Base-by-base conservation (phyloP, 2,113 vertebrate genomes). In the Gobio gobio region DNA sequence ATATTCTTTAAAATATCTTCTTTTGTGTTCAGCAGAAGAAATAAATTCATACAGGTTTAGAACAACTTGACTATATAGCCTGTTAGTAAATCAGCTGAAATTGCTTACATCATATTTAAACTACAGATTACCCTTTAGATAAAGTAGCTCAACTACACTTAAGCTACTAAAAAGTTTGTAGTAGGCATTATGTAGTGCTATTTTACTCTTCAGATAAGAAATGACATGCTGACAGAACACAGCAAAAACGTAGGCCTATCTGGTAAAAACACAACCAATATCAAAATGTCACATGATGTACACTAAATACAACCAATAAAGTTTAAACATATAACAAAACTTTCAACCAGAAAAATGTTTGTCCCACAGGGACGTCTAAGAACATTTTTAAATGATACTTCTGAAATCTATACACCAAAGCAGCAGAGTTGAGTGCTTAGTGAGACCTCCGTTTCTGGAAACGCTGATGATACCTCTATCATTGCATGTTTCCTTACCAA, bases 401-500 rank as follows among this genome's bases (percentile, higher is more conserved):
- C 7, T 66, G 40, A 72, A 45, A 66, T 73, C 29, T 36, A 20
- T 43, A 40, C 40, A 40, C 40, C 40, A 40, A 40, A 40, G 40
- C 40, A 40, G 36, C 36, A 40, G 36, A 40, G 40, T 79, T 61
- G 26, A 75, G 24, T 49, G n/a, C n/a, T 51, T 26, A 61, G 54
- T 3, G 12, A 59, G 33, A 14, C 54, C 29, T 56, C 49, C 2
- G 8, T 59, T 58, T 58, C 33, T 43, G 33, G 2, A 78, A 78
- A 78, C 14, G 1, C 3, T 10, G 36, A 43, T 61, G 29, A 61
- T 78, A 16, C 3, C 40, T 24, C 5, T 16, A 20, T 66, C 24
- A 66, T 49, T 81, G 9, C 61, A 80, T 64, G 78, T 79, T 79
- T 47, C 13, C n/a, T 59, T 45, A 26, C 14, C 58, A 63, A 80